A percentile compares a stretch with the other conserved stretches of the same genome.
Conservation (phyloP, 2,113 vertebrate species). For the Ophiodon elongatus region DNA sequence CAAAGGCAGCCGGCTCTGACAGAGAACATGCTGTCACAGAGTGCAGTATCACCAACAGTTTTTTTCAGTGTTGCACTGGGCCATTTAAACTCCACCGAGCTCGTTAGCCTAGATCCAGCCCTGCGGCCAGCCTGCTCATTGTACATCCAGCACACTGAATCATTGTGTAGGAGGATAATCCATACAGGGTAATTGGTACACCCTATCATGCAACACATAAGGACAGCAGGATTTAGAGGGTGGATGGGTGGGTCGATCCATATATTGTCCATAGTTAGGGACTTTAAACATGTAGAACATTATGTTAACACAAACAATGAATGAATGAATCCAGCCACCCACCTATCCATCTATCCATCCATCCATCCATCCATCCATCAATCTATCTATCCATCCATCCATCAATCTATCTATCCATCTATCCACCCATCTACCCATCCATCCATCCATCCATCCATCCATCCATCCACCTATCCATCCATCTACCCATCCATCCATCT, state of each 20-base stretch:
- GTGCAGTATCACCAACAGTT: constrained; percentile 53
- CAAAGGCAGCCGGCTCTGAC: constrained; percentile 47
- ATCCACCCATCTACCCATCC: no score
- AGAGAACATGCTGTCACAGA: constrained; percentile 51
- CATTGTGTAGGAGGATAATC: constrained; percentile 68
- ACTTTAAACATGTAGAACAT: background rate
- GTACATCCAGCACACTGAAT: constrained; percentile 66
- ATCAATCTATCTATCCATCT: no score
- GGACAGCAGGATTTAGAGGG: constrained; percentile 3
- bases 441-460: background rate
- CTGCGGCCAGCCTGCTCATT: constrained; percentile 57
- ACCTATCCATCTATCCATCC: background rate
- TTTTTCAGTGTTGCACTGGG: constrained; percentile 40
- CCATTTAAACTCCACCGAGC: constrained; percentile 67
- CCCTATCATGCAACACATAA: constrained; percentile 27
- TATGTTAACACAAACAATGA: background rate
- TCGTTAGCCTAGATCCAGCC: constrained; percentile 73
- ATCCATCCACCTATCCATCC: background rate
- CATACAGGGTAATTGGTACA: constrained; percentile 53
- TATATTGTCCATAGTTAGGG: background rate
- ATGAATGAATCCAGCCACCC: no score
- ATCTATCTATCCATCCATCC: background rate
- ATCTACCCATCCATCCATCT: background rate
- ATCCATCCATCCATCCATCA: background rate
- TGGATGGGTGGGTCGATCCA: background rate